Percentiles rank a stretch among this genome's conserved stretches.
phyloP scores from a whole-genome alignment of 1,140 invertebrate species.

The Grapholita molesta region DNA sequence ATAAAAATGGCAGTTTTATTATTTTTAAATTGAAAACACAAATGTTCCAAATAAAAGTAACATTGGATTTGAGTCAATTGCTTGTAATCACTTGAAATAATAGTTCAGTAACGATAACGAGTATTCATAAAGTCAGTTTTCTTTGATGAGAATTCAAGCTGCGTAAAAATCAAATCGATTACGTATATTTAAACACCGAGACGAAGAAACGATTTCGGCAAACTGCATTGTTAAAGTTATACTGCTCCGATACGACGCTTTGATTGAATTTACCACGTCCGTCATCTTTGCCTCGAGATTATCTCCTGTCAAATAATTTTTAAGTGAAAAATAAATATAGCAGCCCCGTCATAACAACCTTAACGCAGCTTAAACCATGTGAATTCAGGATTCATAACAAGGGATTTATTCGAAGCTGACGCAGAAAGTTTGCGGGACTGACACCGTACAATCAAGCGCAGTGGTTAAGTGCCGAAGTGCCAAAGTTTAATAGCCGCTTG shows the following conservation, averaged over 20 bases:
- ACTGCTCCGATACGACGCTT: conserved; percentile 9
- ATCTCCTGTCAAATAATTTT: conserved; percentile 16
- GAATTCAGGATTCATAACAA: neutral
- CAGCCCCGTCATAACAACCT: conserved; percentile 12
- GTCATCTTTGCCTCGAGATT: conserved; percentile 13
- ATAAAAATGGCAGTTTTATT: neutral
- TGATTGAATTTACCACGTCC: conserved; percentile 16
- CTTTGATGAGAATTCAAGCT: conserved; percentile 23
- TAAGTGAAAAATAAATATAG: conserved; percentile 17
- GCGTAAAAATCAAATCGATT: neutral
- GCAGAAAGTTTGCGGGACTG: conserved; percentile 12
- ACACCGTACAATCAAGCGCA: conserved; percentile 33
- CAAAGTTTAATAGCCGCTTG: conserved; percentile 50
- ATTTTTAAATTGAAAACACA: neutral
- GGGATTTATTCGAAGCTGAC: conserved; percentile 18
- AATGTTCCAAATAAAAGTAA: neutral
- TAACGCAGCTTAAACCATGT: neutral
- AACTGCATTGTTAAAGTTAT: conserved; percentile 34
- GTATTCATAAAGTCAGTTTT: neutral
- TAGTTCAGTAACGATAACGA: neutral
- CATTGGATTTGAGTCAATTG: neutral
- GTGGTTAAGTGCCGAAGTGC: conserved; percentile 32
- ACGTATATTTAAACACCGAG: neutral
- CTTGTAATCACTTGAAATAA: neutral
- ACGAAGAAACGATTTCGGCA: conserved; percentile 22